These are phyloP conservation scores for Epirrhoe tristata DNA, from an alignment of 2,888 invertebrate species.

Conservation along the genomic window DNA sequence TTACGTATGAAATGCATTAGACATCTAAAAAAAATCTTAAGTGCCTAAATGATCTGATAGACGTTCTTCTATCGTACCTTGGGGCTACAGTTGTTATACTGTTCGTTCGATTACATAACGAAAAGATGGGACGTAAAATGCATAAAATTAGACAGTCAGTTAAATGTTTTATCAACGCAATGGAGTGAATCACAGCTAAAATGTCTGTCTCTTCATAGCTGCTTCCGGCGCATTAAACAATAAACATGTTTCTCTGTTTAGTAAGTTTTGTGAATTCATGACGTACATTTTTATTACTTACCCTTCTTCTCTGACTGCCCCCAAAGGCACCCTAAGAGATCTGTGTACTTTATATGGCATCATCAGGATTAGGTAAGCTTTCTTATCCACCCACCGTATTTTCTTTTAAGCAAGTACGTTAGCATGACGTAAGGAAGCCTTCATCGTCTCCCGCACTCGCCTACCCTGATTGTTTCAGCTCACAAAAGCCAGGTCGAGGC, in stretches of 20 bases:
- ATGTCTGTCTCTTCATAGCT: neutral
- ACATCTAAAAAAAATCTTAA: no score
- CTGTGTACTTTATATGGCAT: neutral
- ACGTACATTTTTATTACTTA: neutral
- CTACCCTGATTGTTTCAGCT: slow-evolving; percentile 34
- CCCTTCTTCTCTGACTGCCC: neutral
- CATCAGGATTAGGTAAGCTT: neutral
- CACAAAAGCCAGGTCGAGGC: slow-evolving; percentile 27
- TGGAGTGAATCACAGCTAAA: neutral
- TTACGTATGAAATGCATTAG: no score
- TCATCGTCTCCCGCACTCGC: slow-evolving; percentile 10
- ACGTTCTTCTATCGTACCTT: no score
- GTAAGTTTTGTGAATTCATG: neutral
- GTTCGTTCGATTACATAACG: neutral
- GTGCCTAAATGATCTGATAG: no score
- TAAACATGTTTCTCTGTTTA: neutral
- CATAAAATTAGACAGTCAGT: slow-evolving; percentile 17
- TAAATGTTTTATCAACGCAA: slow-evolving; percentile 3
- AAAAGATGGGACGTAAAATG: neutral
- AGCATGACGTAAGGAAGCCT: slow-evolving; percentile 24
- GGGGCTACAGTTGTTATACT: no score
- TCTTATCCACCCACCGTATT: no score
- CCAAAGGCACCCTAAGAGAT: neutral
- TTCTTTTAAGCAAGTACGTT: neutral
- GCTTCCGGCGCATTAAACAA: slow-evolving; percentile 1